phyloP scores from a whole-genome alignment of 2,797 vertebrate species.

The Oryzias dopingdopingensis region DNA sequence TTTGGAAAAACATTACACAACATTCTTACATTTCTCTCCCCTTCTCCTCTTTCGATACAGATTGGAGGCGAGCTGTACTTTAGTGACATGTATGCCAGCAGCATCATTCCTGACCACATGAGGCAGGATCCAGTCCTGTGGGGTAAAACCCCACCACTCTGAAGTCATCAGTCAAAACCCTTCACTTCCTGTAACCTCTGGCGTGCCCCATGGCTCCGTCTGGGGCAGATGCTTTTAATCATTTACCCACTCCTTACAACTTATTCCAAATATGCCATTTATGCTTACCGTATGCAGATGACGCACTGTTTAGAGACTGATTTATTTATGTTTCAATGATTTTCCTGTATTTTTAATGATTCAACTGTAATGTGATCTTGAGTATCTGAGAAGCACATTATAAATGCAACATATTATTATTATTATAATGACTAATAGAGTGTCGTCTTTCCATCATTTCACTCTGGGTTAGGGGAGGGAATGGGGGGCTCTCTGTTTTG shows the following conservation, averaged over 20 bases:
- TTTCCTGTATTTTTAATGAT: no score
- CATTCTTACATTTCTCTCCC: neutral
- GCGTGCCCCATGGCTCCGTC: no score
- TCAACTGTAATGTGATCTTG: no score
- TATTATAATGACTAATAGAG: neutral
- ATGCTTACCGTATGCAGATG: no score
- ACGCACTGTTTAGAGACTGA: no score
- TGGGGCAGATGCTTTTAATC: no score
- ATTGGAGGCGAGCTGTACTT: slow-evolving; percentile 78
- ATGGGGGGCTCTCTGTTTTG: slow-evolving; percentile 76
- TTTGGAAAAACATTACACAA: neutral
- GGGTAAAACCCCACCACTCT: slow-evolving; percentile 60
- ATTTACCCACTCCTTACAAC: no score
- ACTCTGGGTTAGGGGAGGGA: slow-evolving; percentile 68
- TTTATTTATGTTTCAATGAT: no score
- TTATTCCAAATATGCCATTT: no score
- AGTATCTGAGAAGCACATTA: no score
- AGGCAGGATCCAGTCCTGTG: slow-evolving; percentile 74
- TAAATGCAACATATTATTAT: no score
- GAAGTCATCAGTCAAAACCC: neutral
- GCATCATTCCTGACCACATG: slow-evolving; percentile 70
- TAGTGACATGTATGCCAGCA: slow-evolving; percentile 79
- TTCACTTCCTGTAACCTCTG: no score
- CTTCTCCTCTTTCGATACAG: slow-evolving; percentile 40
- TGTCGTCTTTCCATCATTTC: neutral